phyloP scores from a whole-genome alignment of 2,888 invertebrate species.

The Notocelia uddmanniana region DNA sequence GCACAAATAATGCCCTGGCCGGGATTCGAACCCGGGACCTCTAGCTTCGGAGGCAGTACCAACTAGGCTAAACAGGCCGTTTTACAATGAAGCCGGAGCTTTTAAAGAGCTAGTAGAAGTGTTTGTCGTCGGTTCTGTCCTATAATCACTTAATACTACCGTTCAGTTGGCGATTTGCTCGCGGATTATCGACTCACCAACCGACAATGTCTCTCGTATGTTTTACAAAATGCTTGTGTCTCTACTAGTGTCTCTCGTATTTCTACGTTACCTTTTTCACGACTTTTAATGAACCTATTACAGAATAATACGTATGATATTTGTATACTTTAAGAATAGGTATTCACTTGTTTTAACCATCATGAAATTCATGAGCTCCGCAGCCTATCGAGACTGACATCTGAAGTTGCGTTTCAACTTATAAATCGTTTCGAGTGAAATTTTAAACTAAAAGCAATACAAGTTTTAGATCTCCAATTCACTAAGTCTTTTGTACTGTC shows the following conservation, averaged over 20 bases:
- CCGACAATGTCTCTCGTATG: neutral
- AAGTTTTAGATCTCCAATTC: conserved; percentile 54
- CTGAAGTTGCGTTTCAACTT: conserved; percentile 25
- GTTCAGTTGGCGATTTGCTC: conserved; percentile 2
- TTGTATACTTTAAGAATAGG: neutral
- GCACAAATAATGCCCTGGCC: too few species aligned
- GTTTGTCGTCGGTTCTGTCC: neutral
- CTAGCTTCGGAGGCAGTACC: too few species aligned
- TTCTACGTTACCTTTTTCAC: neutral
- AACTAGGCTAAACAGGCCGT: neutral
- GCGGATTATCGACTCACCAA: neutral
- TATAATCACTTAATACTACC: conserved; percentile 3
- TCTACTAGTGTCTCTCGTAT: neutral
- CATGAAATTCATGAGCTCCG: neutral
- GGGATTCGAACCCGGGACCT: too few species aligned
- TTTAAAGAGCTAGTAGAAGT: neutral
- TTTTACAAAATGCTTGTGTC: conserved; percentile 1
- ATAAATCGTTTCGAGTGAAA: conserved; percentile 56
- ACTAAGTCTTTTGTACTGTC: conserved; percentile 60
- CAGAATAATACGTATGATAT: neutral
- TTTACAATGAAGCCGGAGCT: neutral
- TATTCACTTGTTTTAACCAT: neutral
- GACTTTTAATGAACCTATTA: neutral
- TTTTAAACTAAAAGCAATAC: conserved; percentile 68
- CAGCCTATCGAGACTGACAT: conserved; percentile 14